Base-by-base conservation (phyloP, 2,888 invertebrate species). In the Drosophila nigricruria region DNA sequence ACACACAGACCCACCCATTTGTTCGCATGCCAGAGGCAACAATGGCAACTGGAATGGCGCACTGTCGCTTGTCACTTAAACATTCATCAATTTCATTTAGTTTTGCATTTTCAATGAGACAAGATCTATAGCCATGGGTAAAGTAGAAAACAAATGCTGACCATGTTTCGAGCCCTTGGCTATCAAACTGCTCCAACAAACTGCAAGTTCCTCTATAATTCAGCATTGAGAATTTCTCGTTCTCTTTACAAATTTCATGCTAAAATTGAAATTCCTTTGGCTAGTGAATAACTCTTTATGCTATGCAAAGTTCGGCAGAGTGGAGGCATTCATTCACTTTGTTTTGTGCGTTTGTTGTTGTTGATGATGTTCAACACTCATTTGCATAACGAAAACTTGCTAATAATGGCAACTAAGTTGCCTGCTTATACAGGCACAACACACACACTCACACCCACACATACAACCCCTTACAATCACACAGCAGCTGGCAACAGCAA, bases 71-170 rank as follows among this genome's bases (percentile, higher is more conserved):
- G 75, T 83, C 85, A 80, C 66, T 70, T 60, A 65, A 70, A 52
- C 65, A 79, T 82, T 82, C 83, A 85, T 88, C 82, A 87, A 88
- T 87, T 84, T 80, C 63, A 78, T 72, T 84, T 74, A 78, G 65
- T 63, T 77, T 70, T 74, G 78, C 76, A 84, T 85, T 82, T 78
- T 58, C 70, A 72, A 69, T 45, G 68, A 49, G 74, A 70, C 18
- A 54, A 23, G 12, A 38, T 45, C 25, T 52, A 49, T 30, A 12
- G 32, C 30, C 10, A n/a, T n/a, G n/a, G n/a, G n/a, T n/a, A n/a
- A n/a, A n/a, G n/a, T n/a, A 30, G n/a, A 25, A 23, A 27, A n/a
- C 27, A 30, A 14, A 18, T 12, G 14, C 16, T 20, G 18, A 3
- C 5, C 16, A 16, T 14, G n/a, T 16, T 18, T 9, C 1, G 0